Evolutionary conservation across 1,140 invertebrate species (phyloP).

Genomic region (Caenorhabditis tropicalis): DNA sequence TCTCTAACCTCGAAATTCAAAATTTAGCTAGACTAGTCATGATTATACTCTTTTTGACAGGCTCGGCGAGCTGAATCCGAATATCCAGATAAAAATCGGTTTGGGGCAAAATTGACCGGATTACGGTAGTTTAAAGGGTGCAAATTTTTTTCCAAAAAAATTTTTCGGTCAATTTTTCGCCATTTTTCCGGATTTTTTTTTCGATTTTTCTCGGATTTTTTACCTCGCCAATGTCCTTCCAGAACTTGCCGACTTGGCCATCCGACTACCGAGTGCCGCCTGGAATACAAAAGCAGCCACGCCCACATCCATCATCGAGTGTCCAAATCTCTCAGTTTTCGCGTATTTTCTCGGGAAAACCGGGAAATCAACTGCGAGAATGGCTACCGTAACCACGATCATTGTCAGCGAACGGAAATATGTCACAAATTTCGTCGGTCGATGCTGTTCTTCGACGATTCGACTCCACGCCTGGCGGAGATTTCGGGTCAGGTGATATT

Average conservation of each 20-base stretch:
- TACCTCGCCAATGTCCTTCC: background rate
- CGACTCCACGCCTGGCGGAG: constrained; percentile 40
- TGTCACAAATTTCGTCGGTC: constrained; percentile 55
- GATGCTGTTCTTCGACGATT: constrained; percentile 56
- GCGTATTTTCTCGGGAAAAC: constrained; percentile 84
- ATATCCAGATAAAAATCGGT: no score
- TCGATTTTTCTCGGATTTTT: background rate
- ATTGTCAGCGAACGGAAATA: constrained; percentile 55
- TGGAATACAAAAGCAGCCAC: constrained; percentile 87
- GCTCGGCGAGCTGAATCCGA: no score
- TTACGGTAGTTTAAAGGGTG: no score
- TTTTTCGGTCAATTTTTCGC: no score
- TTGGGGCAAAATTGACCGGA: no score
- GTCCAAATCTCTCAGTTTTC: constrained; percentile 86
- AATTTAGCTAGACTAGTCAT: no score
- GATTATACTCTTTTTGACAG: no score
- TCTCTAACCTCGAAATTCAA: no score
- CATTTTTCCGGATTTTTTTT: background rate
- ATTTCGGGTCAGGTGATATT: background rate
- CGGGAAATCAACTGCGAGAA: constrained; percentile 90
- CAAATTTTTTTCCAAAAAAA: no score
- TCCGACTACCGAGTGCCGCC: constrained; percentile 70
- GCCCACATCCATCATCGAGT: constrained; percentile 90
- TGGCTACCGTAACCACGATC: constrained; percentile 81
- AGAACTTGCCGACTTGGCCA: constrained; percentile 41